Base-by-base conservation (phyloP, 2,888 invertebrate genomes). In the Lathronympha strigana region DNA sequence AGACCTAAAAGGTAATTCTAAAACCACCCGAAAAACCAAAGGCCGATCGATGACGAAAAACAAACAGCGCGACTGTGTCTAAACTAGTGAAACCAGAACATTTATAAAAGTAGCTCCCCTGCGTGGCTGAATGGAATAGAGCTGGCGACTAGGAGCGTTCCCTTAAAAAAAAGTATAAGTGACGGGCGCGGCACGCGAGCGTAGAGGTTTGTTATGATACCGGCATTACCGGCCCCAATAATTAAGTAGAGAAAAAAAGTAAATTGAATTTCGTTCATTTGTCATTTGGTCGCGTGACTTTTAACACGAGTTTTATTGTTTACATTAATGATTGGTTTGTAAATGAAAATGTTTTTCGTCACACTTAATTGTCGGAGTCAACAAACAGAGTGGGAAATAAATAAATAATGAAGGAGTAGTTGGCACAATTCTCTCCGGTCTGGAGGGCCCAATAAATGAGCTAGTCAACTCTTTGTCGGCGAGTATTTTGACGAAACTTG, bases 61-160 rank as follows among this genome's bases (percentile, higher is more conserved):
- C 63, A 67, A 68, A 72, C 64, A 67, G 57, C 61, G 28, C 71
- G 80, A 78, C 80, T 73, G 45, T 54, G 78, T 78, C 76, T 47
- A 36, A 53, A 70, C 51, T 63, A 71, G 75, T 72, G 76, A 51
- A 67, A 31, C 58, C 21, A 15, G 71, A 72, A 73, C 71, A 73
- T 70, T 75, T 71, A 45, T 45, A 60, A 68, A 69, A 62, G 68
- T 69, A 66, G 66, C 66, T 67, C 70, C 76, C 75, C 81, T 71
- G 83, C 83, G 83, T 83, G 83, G 70, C 69, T 68, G 74, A 76
- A 76, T 73, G 71, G 73, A 66, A 66, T 66, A 54, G 55, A 71
- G 71, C 74, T 75, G 74, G 75, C 76, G 71, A 67, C 67, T 76
- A 74, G 74, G 62, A 69, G 72, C 72, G 72, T 71, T 74, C 70